Evolutionary conservation across 2,888 invertebrate genomes (phyloP), one percentile per base, ranked within the genome.

Genomic region (Encarsia formosa): DNA sequence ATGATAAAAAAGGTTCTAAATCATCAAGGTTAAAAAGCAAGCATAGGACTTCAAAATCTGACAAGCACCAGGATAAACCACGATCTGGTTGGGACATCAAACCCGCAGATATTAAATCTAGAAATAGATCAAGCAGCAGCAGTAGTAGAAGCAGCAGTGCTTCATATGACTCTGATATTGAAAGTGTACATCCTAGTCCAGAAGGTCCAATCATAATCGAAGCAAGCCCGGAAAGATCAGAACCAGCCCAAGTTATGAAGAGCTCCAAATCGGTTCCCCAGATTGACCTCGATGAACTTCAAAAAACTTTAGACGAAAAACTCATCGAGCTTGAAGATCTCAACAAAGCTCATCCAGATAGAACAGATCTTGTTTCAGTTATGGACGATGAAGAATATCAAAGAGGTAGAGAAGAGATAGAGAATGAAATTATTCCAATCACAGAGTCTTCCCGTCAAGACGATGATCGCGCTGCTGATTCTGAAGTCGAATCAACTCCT

Each of bases 71-170:
- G 6, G 16, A 31, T 9, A 45, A 44, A 15, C n/a, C 43, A 0
- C 23, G 22, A 13, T 53, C 56, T 0, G 54, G 54, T 2, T 57
- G 57, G 57, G 57, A 57, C 20, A 54, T 57, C 18, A 57, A 57
- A 18, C 57, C 57, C 0, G 18, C 29, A 16, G n/a, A n/a, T n/a
- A n/a, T n/a, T n/a, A n/a, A n/a, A n/a, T n/a, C n/a, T n/a, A n/a
- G n/a, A n/a, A n/a, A n/a, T n/a, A n/a, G n/a, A n/a, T n/a, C n/a
- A n/a, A n/a, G n/a, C n/a, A n/a, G n/a, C n/a, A n/a, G n/a, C n/a
- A 39, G 40, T 15, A 45, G 53, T 24, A 39, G 24, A 6, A 26
- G 40, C 20, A 44, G 49, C 23, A 42, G 29, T 9, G 19, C 37
- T 11, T 40, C 40, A 5, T 23, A 40, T 2, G 41, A 41, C 22